These are phyloP conservation scores for Ophion ventricosus DNA, from an alignment of 2,888 invertebrate species.

Conservation along the genomic window DNA sequence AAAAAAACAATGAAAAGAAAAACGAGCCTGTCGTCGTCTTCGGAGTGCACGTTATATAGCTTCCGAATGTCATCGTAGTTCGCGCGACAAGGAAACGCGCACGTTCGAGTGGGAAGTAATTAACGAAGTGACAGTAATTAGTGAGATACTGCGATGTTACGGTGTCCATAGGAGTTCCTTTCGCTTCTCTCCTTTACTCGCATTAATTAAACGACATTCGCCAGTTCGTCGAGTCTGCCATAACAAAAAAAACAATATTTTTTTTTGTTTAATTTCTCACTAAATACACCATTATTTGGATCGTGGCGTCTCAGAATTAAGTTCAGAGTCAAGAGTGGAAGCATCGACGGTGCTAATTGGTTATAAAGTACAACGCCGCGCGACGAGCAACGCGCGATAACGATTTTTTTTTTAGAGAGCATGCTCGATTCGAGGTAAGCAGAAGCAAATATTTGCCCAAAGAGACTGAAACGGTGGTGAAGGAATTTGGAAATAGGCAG, in stretches of 20 bases:
- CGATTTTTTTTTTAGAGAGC: neutral
- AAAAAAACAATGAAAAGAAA: neutral
- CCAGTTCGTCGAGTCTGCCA: constrained; percentile 27
- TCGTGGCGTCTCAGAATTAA: constrained; percentile 6
- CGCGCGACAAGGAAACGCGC: constrained; percentile 41
- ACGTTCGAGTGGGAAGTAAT: constrained; percentile 57
- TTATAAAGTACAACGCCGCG: constrained; percentile 9
- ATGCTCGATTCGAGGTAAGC: constrained; percentile 10
- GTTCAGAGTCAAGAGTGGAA: neutral
- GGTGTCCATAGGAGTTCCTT: constrained; percentile 26
- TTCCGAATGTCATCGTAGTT: constrained; percentile 34
- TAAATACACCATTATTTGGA: neutral
- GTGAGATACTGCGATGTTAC: constrained; percentile 57
- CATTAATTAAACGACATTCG: constrained; percentile 50
- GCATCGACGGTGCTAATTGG: constrained; percentile 19
- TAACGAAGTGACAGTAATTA: constrained; percentile 63
- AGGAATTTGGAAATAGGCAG: neutral
- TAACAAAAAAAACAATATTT: neutral
- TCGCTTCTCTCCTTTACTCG: constrained; percentile 25
- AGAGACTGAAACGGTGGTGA: neutral
- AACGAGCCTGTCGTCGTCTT: neutral
- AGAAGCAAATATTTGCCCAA: constrained; percentile 29
- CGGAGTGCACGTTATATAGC: constrained; percentile 20
- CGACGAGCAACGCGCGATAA: neutral
- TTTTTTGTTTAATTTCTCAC: neutral